Conservation (phyloP, 1,140 invertebrate genomes). For the Drosophila navojoa region DNA sequence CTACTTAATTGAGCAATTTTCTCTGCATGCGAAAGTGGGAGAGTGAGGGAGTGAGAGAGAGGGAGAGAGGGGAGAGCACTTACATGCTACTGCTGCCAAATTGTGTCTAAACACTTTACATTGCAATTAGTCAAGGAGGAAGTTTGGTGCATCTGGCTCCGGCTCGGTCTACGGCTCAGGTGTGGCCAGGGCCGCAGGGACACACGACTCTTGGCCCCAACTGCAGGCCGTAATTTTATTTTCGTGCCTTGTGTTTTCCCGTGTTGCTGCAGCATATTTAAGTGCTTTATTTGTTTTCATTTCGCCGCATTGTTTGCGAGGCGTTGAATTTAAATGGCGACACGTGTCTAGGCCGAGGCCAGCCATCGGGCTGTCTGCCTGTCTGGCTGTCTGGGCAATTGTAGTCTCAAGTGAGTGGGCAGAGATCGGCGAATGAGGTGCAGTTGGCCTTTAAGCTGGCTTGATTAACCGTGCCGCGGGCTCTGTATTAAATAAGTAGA, state of each 20-base stretch:
- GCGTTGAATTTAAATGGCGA: conserved; percentile 34
- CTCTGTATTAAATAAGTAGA: conserved; percentile 63
- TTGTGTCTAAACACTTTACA: conserved; percentile 69
- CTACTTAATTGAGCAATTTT: conserved; percentile 60
- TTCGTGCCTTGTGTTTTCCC: conserved; percentile 16
- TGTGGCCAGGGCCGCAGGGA: conserved; percentile 3
- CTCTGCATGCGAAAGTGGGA: conserved; percentile 9
- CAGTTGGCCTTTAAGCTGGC: conserved; percentile 38
- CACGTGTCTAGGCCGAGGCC: conserved; percentile 27
- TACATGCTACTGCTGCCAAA: conserved; percentile 51
- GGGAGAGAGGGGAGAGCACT: conserved; percentile 14
- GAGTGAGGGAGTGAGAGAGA: background rate
- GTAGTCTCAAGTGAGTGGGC: conserved; percentile 17
- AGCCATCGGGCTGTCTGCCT: background rate
- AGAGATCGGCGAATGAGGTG: conserved; percentile 15
- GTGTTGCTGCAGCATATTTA: conserved; percentile 20
- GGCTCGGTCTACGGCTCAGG: too few relatives aligned
- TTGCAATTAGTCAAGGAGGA: conserved; percentile 57
- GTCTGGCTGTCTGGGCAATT: conserved; percentile 1
- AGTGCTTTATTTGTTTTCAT: conserved; percentile 39
- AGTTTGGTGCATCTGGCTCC: background rate
- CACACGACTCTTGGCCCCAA: conserved; percentile 19
- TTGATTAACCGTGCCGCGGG: conserved; percentile 58
- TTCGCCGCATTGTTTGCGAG: conserved; percentile 13
- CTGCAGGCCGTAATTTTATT: conserved; percentile 21